phyloP scores from a whole-genome alignment of 2,888 invertebrate genomes.

The Apantesis nais region DNA sequence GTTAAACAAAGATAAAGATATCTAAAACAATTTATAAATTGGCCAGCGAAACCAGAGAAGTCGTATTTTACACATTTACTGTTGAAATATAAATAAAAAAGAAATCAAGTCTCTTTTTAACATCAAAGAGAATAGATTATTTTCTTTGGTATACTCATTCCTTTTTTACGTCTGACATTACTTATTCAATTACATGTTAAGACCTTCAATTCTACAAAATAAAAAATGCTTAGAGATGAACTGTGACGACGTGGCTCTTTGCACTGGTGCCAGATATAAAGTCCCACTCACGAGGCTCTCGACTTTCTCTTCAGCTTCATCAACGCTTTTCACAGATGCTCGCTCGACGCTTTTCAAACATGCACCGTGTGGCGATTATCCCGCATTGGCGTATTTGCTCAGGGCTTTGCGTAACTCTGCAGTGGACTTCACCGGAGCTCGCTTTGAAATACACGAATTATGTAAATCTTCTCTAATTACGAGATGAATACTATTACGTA shows the following conservation, averaged over 20 bases:
- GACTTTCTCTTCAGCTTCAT: constrained; percentile 52
- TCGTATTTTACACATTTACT: constrained; percentile 39
- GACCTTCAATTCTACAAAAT: constrained; percentile 20
- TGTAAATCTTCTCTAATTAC: background rate
- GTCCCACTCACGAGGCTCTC: constrained; percentile 40
- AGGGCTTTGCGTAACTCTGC: constrained; percentile 5
- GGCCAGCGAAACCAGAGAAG: constrained; percentile 24
- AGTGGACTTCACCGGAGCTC: background rate
- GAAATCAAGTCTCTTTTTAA: constrained; percentile 12
- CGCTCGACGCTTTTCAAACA: constrained; percentile 44
- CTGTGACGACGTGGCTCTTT: constrained; percentile 22
- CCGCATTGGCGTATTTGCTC: constrained; percentile 40
- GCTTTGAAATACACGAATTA: background rate
- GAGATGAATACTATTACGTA: background rate
- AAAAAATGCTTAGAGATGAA: constrained; percentile 30
- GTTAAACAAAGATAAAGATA: constrained; percentile 32
- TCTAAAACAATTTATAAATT: constrained; percentile 34
- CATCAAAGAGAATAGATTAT: constrained; percentile 33
- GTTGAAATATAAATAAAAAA: constrained; percentile 22
- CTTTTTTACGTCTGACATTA: constrained; percentile 40
- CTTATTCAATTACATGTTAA: constrained; percentile 41
- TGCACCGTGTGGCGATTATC: constrained; percentile 52
- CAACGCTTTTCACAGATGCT: constrained; percentile 57
- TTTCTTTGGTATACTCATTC: constrained; percentile 26
- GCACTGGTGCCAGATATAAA: constrained; percentile 41